Percentiles rank a stretch among this genome's conserved stretches.
Evolutionary conservation across 2,113 vertebrate genomes (phyloP).

Genomic region (Ciconia boyciana): DNA sequence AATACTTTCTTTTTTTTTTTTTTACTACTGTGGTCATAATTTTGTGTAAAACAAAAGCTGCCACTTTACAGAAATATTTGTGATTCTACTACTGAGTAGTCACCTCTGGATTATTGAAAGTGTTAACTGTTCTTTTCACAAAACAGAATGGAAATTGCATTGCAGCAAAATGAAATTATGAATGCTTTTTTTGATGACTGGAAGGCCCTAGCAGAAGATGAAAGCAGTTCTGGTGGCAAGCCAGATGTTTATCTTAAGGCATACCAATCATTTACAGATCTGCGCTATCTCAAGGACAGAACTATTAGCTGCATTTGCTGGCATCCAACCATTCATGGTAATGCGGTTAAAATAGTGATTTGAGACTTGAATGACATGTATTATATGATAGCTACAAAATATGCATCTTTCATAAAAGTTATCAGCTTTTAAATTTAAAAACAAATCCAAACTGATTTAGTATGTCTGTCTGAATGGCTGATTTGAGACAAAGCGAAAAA

Average conservation of each 20-base stretch:
- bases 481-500: neutral
- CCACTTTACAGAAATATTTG: neutral
- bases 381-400: neutral
- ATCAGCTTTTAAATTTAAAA: neutral
- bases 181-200: slow-evolving; percentile 86
- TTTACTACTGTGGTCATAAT: neutral
- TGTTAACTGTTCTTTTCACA: neutral
- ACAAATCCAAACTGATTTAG: neutral
- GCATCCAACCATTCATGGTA: slow-evolving; percentile 90
- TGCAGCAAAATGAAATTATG: slow-evolving; percentile 89
- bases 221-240: slow-evolving; percentile 69
- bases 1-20: neutral
- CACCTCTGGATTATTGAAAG: neutral
- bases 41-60: neutral
- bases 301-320: slow-evolving; percentile 83
- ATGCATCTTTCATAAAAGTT: neutral
- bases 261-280: slow-evolving; percentile 82
- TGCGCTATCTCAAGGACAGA: slow-evolving; percentile 75
- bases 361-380: neutral
- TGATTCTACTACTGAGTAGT: neutral
- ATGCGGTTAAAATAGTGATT: neutral
- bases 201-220: slow-evolving; percentile 75
- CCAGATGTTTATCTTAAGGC: slow-evolving; percentile 77
- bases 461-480: neutral
- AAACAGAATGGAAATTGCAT: slow-evolving; percentile 80